Evolutionary conservation across 2,888 invertebrate genomes (phyloP).

Genomic region (Tipula confusa): DNA sequence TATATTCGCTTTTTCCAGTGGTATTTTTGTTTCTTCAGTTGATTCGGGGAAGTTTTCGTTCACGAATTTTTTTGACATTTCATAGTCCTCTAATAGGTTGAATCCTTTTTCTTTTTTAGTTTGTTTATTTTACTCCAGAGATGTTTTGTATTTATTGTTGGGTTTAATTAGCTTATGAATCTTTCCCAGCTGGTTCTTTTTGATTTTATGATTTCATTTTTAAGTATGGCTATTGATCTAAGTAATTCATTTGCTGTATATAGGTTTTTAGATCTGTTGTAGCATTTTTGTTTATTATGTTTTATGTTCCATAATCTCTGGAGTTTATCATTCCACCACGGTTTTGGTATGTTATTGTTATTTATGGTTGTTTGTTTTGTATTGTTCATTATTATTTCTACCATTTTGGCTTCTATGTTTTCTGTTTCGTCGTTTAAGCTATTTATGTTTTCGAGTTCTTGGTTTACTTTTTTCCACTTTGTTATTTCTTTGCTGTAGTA

Average conservation of each 20-base stretch:
- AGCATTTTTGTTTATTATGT: background rate
- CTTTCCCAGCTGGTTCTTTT: no score
- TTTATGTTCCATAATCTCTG: background rate
- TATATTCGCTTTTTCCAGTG: background rate
- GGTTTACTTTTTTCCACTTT: no score
- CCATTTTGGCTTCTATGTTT: background rate
- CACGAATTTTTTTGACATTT: background rate
- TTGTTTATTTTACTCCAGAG: background rate
- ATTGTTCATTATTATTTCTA: background rate
- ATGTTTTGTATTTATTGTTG: no score
- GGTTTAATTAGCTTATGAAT: no score
- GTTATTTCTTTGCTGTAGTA: no score
- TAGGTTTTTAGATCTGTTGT: background rate
- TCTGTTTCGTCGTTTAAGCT: background rate
- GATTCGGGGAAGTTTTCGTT: background rate
- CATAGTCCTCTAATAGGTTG: no score
- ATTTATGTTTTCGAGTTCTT: no score
- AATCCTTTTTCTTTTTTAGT: no score
- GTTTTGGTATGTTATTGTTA: background rate
- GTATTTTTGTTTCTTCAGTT: no score
- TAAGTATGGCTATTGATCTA: background rate
- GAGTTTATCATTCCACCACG: background rate
- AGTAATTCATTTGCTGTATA: background rate
- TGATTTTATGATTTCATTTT: no score
- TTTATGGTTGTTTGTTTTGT: background rate